A percentile compares a stretch with the other conserved stretches of the same genome.
phyloP scores from a whole-genome alignment of 2,888 invertebrate genomes.

The Selenia dentaria region DNA sequence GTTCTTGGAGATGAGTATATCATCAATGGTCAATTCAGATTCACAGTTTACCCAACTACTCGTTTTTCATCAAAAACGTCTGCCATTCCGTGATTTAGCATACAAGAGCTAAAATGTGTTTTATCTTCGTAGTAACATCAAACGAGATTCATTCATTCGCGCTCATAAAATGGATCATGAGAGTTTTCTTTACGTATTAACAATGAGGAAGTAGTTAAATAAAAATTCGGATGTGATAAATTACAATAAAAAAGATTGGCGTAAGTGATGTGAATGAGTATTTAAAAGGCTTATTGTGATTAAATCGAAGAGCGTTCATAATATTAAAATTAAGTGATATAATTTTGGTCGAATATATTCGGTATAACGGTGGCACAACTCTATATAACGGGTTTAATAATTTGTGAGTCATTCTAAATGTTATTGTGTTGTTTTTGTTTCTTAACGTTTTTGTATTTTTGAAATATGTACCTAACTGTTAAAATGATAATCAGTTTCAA shows the following conservation, averaged over 20 bases:
- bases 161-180: slow-evolving; percentile 20
- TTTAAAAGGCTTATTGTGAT: slow-evolving; percentile 5
- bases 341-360: background rate
- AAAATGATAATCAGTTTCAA: no score
- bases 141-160: slow-evolving; percentile 18
- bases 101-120: slow-evolving; percentile 18
- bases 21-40: no score
- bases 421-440: no score
- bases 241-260: slow-evolving; percentile 9
- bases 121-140: slow-evolving; percentile 19
- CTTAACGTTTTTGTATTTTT: no score
- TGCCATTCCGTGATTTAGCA: slow-evolving; percentile 7
- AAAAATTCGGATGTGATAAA: slow-evolving; percentile 17
- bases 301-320: slow-evolving; percentile 1
- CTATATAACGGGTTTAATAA: no score
- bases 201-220: slow-evolving; percentile 13
- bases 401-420: no score
- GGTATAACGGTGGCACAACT: no score
- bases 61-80: slow-evolving; percentile 6
- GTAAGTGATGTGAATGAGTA: slow-evolving; percentile 5
- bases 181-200: slow-evolving; percentile 21
- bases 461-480: no score
- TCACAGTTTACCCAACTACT: no score
- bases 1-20: no score
- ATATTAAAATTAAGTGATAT: slow-evolving; percentile 3